A percentile compares a stretch with the other conserved stretches of the same genome.
Conservation (phyloP, 2,797 vertebrate genomes). For the Oreortyx pictus region DNA sequence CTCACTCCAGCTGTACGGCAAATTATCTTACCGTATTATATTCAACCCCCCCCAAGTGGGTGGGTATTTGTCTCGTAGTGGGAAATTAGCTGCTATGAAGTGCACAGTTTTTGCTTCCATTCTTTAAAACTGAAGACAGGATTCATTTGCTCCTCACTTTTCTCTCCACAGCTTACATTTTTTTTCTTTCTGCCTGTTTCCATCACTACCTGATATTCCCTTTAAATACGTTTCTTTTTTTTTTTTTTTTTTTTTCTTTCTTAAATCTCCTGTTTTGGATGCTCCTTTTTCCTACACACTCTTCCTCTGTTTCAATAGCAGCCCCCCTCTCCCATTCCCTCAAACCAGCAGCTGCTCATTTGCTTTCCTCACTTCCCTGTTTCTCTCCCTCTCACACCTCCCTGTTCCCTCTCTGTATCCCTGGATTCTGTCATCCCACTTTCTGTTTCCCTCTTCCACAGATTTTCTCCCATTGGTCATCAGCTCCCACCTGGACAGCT, state of each 20-base stretch:
- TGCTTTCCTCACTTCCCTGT: conserved; percentile 1
- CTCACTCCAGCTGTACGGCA: not conserved
- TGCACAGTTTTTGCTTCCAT: not conserved
- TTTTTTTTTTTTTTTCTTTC: not conserved
- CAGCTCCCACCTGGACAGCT: not conserved
- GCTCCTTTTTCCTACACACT: not conserved
- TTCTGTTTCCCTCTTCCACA: conserved; percentile 43
- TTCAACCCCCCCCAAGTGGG: not conserved
- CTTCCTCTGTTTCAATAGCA: not conserved
- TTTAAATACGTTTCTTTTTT: not conserved
- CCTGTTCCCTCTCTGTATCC: not conserved
- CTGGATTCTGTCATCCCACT: not conserved
- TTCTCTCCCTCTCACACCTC: conserved; percentile 37
- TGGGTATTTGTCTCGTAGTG: not conserved
- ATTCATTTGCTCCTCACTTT: not conserved
- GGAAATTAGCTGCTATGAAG: not conserved
- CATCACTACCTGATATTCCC: not conserved
- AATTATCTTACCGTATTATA: not conserved
- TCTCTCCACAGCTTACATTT: not conserved
- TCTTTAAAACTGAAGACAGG: not conserved
- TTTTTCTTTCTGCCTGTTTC: not conserved
- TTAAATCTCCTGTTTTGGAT: not conserved
- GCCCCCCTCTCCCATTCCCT: not conserved
- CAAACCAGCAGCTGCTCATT: conserved; percentile 36
- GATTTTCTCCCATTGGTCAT: not conserved